Evolutionary conservation across 2,888 invertebrate genomes (phyloP).

Genomic region (Macaria notata): DNA sequence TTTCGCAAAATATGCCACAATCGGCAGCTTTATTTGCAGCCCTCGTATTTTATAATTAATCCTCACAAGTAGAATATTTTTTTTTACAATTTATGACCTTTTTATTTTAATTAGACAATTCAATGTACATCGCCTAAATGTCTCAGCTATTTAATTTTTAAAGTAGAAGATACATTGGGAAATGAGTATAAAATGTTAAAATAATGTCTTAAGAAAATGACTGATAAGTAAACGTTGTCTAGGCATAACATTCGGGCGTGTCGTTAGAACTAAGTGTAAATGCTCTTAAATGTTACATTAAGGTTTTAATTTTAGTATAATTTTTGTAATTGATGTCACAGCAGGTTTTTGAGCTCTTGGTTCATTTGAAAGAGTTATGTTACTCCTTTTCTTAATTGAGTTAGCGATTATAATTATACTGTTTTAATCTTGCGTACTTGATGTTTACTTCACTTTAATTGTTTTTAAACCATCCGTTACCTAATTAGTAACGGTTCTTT

Average conservation of each 20-base stretch:
- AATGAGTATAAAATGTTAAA: conserved; percentile 36
- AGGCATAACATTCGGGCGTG: conserved; percentile 45
- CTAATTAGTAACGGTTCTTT: too few species aligned
- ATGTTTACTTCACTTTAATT: too few species aligned
- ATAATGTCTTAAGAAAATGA: conserved; percentile 71
- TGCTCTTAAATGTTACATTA: conserved; percentile 13
- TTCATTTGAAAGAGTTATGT: too few species aligned
- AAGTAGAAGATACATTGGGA: conserved; percentile 27
- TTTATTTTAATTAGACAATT: conserved; percentile 8
- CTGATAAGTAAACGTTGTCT: conserved; percentile 69
- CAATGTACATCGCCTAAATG: conserved; percentile 17
- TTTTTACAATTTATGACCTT: conserved; percentile 5
- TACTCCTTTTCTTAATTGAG: not conserved
- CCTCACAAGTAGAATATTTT: conserved; percentile 4
- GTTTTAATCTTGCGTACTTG: too few species aligned
- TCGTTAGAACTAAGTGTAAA: conserved; percentile 23
- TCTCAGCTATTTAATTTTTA: conserved; percentile 14
- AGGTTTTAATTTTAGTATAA: conserved; percentile 10
- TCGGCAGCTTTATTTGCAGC: not conserved
- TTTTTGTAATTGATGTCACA: conserved; percentile 17
- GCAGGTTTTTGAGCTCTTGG: conserved; percentile 6
- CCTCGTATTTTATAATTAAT: conserved; percentile 7
- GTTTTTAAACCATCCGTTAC: too few species aligned
- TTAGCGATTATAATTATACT: too few species aligned
- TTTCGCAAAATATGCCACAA: not conserved